Percentiles rank a stretch among this genome's conserved stretches.
These are phyloP conservation scores for Drosophila algonquin DNA, from an alignment of 2,888 invertebrate genomes.

Conservation along the genomic window DNA sequence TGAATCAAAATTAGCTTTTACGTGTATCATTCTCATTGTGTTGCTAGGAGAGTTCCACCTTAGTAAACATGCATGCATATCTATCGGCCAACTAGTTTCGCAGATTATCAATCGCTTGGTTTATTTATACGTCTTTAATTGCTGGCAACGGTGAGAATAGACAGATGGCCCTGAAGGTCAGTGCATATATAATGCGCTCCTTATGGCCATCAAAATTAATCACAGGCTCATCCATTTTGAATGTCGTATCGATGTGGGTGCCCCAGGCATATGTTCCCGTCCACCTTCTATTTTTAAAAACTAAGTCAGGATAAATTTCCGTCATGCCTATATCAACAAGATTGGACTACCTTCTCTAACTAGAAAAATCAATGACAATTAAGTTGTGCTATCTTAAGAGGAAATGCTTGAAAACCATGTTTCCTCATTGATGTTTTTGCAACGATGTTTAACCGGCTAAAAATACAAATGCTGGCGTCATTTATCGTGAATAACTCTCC, in stretches of 20 bases:
- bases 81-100: slow-evolving; percentile 13
- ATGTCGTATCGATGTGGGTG: slow-evolving; percentile 23
- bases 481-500: not conserved
- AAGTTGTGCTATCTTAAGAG: not conserved
- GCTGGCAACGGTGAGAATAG: slow-evolving; percentile 42
- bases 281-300: not conserved
- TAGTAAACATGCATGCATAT: not conserved
- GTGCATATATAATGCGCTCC: slow-evolving; percentile 18
- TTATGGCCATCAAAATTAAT: slow-evolving; percentile 12
- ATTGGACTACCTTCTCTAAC: no score
- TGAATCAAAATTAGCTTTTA: not conserved
- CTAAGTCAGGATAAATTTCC: not conserved
- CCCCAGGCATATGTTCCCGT: not conserved
- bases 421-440: not conserved
- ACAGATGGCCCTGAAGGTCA: slow-evolving; percentile 40
- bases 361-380: not conserved
- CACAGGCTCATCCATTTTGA: slow-evolving; percentile 24
- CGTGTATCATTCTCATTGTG: slow-evolving; percentile 5
- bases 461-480: slow-evolving; percentile 14
- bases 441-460: not conserved
- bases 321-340: no score
- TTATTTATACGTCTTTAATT: slow-evolving; percentile 40
- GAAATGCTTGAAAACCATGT: not conserved
- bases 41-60: not conserved
- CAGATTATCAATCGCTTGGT: slow-evolving; percentile 29